Evolutionary conservation across 2,888 invertebrate species (phyloP).

Genomic region (Brachylomia viminalis): DNA sequence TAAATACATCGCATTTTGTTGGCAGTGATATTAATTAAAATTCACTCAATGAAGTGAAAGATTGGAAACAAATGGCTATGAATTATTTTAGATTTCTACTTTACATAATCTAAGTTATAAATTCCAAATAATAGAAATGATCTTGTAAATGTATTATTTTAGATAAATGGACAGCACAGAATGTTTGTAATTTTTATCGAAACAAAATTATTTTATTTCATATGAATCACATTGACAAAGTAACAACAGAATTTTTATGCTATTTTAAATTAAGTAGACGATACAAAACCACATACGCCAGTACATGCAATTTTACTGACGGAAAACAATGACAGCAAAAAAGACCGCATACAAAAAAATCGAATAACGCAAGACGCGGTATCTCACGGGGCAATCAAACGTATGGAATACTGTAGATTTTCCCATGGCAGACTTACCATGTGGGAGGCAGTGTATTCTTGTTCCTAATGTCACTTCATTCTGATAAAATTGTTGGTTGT

Average conservation of each 20-base stretch:
- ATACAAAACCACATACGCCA: constrained; percentile 1
- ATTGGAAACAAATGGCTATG: neutral
- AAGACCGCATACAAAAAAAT: constrained; percentile 41
- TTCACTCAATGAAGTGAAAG: neutral
- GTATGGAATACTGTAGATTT: constrained; percentile 55
- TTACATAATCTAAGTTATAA: neutral
- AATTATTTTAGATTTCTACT: neutral
- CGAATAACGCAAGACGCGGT: constrained; percentile 41
- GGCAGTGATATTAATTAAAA: constrained; percentile 31
- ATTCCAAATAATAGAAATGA: neutral
- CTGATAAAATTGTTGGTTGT: constrained; percentile 42
- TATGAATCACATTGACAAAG: neutral
- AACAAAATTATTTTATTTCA: neutral
- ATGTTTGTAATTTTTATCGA: neutral
- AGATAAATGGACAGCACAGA: neutral
- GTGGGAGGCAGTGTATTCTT: constrained; percentile 45
- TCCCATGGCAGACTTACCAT: constrained; percentile 55
- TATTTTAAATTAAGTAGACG: constrained; percentile 32
- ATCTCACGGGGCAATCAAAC: constrained; percentile 59
- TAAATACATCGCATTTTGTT: constrained; percentile 21
- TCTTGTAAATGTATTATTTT: neutral
- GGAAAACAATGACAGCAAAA: constrained; percentile 58
- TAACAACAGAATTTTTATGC: constrained; percentile 4
- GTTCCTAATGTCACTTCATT: constrained; percentile 51
- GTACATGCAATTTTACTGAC: constrained; percentile 52